Percentiles rank a stretch among this genome's conserved stretches.
phyloP scores from a whole-genome alignment of 2,888 invertebrate species.

The Punctoribates punctum region DNA sequence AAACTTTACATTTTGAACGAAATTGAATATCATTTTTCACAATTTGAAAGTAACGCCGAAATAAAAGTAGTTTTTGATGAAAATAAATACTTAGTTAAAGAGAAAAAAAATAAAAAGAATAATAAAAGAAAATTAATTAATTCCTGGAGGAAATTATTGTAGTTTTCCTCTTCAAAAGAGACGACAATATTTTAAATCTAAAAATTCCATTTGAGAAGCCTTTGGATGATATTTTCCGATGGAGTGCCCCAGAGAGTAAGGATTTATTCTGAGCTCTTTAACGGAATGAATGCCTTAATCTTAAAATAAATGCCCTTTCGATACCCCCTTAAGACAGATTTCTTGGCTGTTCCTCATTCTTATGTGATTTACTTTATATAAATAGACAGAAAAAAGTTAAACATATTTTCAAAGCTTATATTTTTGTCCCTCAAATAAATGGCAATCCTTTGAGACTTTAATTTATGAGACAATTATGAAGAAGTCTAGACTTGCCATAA shows the following conservation, averaged over 20 bases:
- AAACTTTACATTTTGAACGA: constrained; percentile 1
- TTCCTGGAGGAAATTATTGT: constrained; percentile 25
- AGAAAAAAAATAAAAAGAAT: not conserved
- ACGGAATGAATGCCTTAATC: too few species aligned
- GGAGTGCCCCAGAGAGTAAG: not conserved
- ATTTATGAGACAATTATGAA: constrained; percentile 28
- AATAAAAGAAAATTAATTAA: constrained; percentile 12
- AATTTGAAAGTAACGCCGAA: not conserved
- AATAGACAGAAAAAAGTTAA: not conserved
- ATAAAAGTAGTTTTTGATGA: not conserved
- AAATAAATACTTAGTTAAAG: not conserved
- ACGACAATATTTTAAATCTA: constrained; percentile 22
- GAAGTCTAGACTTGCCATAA: constrained; percentile 38
- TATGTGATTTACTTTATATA: not conserved
- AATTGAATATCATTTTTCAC: constrained; percentile 11
- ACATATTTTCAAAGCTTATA: not conserved
- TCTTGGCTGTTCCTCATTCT: not conserved
- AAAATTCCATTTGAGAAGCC: not conserved
- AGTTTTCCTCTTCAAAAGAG: not conserved
- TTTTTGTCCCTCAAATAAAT: not conserved
- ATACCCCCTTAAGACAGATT: not conserved
- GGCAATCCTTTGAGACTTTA: constrained; percentile 16
- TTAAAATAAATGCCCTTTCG: not conserved
- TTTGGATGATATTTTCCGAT: not conserved
- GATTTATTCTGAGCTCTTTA: too few species aligned